Conservation (phyloP, 2,113 vertebrate species). For the Entomyzon cyanotis region DNA sequence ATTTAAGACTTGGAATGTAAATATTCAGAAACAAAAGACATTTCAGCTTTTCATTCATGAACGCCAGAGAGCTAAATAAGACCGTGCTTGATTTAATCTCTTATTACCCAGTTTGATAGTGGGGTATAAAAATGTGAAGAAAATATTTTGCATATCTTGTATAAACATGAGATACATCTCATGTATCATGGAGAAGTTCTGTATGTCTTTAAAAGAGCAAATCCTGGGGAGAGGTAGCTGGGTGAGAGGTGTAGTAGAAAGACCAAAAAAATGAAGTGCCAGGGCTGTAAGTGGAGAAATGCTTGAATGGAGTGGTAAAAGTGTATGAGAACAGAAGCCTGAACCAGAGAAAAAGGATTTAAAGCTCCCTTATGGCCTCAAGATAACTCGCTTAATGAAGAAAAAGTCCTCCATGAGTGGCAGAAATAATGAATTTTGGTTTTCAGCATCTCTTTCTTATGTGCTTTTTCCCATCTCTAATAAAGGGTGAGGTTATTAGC, state of each 20-base stretch:
- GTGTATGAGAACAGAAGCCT: not conserved
- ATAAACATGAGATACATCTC: not conserved
- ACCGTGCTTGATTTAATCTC: not conserved
- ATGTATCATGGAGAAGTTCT: not conserved
- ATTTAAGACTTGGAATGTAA: not conserved
- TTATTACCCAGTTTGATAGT: not conserved
- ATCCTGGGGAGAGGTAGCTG: not conserved
- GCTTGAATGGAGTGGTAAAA: not conserved
- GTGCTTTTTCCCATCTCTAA: slow-evolving; percentile 16
- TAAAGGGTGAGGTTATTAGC: slow-evolving; percentile 40
- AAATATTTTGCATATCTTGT: not conserved
- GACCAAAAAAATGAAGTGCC: not conserved
- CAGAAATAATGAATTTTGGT: slow-evolving; percentile 47
- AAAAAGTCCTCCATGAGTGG: slow-evolving; percentile 25
- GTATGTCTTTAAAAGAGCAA: not conserved
- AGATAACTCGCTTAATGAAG: not conserved
- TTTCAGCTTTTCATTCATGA: not conserved
- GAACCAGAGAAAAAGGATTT: slow-evolving; percentile 11
- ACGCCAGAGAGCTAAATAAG: not conserved
- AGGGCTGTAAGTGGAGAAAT: not conserved
- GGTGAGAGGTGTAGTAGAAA: not conserved
- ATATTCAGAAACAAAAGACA: not conserved
- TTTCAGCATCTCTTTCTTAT: slow-evolving; percentile 36
- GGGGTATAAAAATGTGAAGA: not conserved
- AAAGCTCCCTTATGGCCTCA: slow-evolving; percentile 21